phyloP scores from a whole-genome alignment of 1,140 invertebrate genomes.

The Ceratoteleas bidentatus region DNA sequence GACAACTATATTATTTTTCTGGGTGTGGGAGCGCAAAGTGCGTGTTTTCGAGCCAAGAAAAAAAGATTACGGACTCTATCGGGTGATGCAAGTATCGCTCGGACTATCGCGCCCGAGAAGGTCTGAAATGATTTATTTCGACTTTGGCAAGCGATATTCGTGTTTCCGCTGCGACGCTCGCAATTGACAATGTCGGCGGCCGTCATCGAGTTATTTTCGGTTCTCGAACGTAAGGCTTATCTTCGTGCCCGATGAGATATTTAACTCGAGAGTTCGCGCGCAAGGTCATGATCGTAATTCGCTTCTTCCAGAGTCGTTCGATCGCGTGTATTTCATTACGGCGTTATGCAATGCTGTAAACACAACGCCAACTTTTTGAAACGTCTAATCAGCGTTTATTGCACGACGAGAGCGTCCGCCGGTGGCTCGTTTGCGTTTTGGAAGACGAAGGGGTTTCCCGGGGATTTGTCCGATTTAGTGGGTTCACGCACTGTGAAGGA shows the following conservation, averaged over 20 bases:
- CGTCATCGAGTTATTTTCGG: slow-evolving; percentile 55
- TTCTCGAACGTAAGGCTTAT: slow-evolving; percentile 36
- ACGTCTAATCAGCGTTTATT: slow-evolving; percentile 1
- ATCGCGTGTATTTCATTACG: slow-evolving; percentile 37
- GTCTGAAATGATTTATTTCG: slow-evolving; percentile 4
- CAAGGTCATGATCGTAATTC: slow-evolving; percentile 57
- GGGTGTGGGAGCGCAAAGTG: too few species aligned
- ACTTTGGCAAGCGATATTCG: slow-evolving; percentile 42
- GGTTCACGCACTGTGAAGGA: too few species aligned
- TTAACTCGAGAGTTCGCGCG: slow-evolving; percentile 55
- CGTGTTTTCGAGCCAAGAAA: too few species aligned
- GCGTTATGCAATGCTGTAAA: slow-evolving; percentile 36
- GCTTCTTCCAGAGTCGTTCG: slow-evolving; percentile 20
- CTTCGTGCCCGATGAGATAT: slow-evolving; percentile 48
- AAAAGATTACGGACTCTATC: too few species aligned
- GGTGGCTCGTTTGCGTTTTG: too few species aligned
- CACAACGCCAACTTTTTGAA: not conserved
- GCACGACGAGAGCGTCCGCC: not conserved
- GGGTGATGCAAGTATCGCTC: too few species aligned
- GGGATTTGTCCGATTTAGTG: too few species aligned
- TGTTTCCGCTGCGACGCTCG: slow-evolving; percentile 15
- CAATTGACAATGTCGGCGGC: slow-evolving; percentile 28
- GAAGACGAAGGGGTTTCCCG: too few species aligned
- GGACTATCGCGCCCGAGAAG: not conserved
- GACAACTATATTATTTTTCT: too few species aligned